Evolutionary conservation across 2,797 vertebrate genomes (phyloP).

Genomic region (Spatula versicolor): DNA sequence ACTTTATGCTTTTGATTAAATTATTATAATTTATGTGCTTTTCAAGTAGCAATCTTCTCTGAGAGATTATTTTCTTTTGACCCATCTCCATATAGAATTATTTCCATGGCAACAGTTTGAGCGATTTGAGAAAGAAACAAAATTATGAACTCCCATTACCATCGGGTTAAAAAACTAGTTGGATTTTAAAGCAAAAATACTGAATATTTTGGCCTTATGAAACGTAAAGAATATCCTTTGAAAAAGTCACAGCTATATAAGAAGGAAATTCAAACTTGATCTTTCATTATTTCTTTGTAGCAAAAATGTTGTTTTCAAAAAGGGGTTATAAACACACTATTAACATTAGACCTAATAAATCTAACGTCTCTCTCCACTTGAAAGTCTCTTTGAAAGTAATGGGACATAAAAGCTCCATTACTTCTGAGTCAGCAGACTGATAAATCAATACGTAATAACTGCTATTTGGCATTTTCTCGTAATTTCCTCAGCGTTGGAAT

Average conservation of each 20-base stretch:
- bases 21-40: slow-evolving; percentile 63
- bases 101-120: slow-evolving; percentile 62
- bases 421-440: slow-evolving; percentile 11
- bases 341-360: slow-evolving; percentile 19
- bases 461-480: neutral
- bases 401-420: neutral
- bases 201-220: neutral
- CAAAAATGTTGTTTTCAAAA: slow-evolving; percentile 12
- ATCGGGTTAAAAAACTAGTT: neutral
- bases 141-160: neutral
- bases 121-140: slow-evolving; percentile 15
- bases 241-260: neutral
- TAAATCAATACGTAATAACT: neutral
- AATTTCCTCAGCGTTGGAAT: neutral
- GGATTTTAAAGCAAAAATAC: neutral
- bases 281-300: neutral
- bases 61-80: slow-evolving; percentile 58
- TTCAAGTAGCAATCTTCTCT: slow-evolving; percentile 52
- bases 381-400: slow-evolving; percentile 2
- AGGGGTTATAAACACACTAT: neutral
- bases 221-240: neutral
- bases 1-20: slow-evolving; percentile 56
- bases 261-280: neutral
- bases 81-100: slow-evolving; percentile 56
- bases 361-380: neutral